Base-by-base conservation (phyloP, 2,888 invertebrate species). In the Diloba caeruleocephala region DNA sequence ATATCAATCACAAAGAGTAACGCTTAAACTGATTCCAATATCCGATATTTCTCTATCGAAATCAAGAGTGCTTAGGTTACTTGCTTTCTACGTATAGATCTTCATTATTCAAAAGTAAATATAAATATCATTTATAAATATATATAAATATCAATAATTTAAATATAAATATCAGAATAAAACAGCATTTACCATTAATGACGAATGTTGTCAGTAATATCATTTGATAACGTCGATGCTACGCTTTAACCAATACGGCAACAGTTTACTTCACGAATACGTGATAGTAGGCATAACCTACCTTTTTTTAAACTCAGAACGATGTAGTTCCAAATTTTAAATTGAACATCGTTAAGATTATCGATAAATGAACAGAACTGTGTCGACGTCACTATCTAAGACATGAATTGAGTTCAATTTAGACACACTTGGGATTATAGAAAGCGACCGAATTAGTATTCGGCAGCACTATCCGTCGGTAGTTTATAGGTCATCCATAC, bases 371-470 rank as follows among this genome's bases (percentile, higher is more conserved):
- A 13, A n/a, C n/a, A n/a, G 13, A 3, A 13, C 29, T 17, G 17
- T 17, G 13, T 6, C 7, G 1, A n/a, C 13, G 13, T 13, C 14
- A 23, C 10, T 14, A 12, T 29, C 26, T 12, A 7, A 26, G 14
- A 19, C 25, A 31, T 7, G 6, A 23, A 41, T 31, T 31, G 37
- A 17, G 23, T 21, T 3, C 13, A 44, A 17, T 28, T 41, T 19
- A 31, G 19, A 28, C 10, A 36, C 51, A 6, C 13, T 15, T 37
- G 31, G 38, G 14, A 34, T 34, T 34, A 19, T 31, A 41, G 37
- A 43, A 49, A 46, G 26, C 9, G 13, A 17, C 19, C 12, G 21
- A 41, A 49, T 43, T 43, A 29, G 39, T 46, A 53, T 63, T 53
- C 46, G n/a, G n/a, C 5, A 10, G 29, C 13, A 3, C 13, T 39